A percentile compares a stretch with the other conserved stretches of the same genome.
These are phyloP conservation scores for Glossosoma conforme DNA, from an alignment of 1,140 invertebrate species.

Conservation along the genomic window DNA sequence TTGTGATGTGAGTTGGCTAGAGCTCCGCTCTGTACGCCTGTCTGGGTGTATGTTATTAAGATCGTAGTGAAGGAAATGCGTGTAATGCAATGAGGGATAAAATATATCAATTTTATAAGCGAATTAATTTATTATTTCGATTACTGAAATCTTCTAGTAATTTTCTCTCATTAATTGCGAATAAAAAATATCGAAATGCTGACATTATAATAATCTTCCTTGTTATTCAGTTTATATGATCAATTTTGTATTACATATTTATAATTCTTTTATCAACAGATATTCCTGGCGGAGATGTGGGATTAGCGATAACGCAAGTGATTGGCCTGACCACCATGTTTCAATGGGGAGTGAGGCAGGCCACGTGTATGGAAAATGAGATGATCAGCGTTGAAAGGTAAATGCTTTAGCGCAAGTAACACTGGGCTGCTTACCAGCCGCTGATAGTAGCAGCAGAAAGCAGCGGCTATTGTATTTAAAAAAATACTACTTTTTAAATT, in stretches of 20 bases:
- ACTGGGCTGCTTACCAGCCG: neutral
- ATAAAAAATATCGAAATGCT: too few species aligned
- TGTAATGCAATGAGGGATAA: too few species aligned
- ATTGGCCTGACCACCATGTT: slow-evolving; percentile 57
- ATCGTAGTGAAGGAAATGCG: too few species aligned
- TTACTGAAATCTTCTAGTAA: too few species aligned
- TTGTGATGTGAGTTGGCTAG: neutral
- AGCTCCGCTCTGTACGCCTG: too few species aligned
- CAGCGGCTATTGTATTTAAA: slow-evolving; percentile 4
- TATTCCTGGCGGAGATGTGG: slow-evolving; percentile 53
- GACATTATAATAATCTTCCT: too few species aligned
- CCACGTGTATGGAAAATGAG: slow-evolving; percentile 57
- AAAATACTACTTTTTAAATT: slow-evolving; percentile 2
- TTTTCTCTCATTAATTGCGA: too few species aligned
- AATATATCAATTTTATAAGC: too few species aligned
- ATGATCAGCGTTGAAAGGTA: slow-evolving; percentile 54
- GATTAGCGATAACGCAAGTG: slow-evolving; percentile 58
- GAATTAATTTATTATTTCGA: too few species aligned
- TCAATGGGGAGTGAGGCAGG: slow-evolving; percentile 63
- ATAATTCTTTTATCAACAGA: slow-evolving; percentile 35
- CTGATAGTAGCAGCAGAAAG: slow-evolving; percentile 9
- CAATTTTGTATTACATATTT: slow-evolving; percentile 23
- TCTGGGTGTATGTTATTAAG: neutral
- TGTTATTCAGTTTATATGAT: too few species aligned
- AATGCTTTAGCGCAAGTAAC: neutral